A percentile compares a stretch with the other conserved stretches of the same genome.
These are phyloP conservation scores for Seriola dumerili DNA, from an alignment of 2,113 vertebrate species.

Conservation along the genomic window DNA sequence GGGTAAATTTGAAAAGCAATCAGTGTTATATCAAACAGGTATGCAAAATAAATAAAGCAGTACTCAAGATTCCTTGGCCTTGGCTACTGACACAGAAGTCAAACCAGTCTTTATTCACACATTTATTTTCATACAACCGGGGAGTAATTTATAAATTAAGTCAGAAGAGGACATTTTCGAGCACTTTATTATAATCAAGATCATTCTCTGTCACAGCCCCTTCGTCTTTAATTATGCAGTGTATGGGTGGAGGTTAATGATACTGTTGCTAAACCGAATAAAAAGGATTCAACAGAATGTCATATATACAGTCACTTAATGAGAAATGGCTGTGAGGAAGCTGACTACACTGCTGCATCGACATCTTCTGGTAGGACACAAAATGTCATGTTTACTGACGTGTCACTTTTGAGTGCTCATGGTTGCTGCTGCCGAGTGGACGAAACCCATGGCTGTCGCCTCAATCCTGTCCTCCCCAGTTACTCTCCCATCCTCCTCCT, in stretches of 20 bases:
- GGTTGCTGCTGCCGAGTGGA: background rate
- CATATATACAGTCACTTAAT: background rate
- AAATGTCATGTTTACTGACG: conserved; percentile 21
- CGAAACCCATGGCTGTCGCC: background rate
- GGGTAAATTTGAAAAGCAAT: background rate
- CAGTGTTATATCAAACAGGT: background rate
- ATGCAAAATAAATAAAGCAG: conserved; percentile 28
- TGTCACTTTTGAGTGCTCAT: conserved; percentile 17
- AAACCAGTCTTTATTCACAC: conserved; percentile 41
- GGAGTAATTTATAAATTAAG: conserved; percentile 8
- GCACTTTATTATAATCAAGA: conserved; percentile 25
- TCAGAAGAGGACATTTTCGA: background rate
- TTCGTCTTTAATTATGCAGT: background rate
- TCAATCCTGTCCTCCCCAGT: background rate
- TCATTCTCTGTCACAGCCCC: background rate
- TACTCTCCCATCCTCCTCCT: conserved; percentile 1
- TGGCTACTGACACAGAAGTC: conserved; percentile 24
- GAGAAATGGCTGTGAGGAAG: conserved; percentile 6
- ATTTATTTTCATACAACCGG: background rate
- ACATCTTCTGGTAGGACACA: background rate
- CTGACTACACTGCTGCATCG: background rate
- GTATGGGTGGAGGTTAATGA: conserved; percentile 2
- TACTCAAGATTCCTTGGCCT: conserved; percentile 3
- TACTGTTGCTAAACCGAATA: background rate
- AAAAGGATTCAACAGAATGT: background rate